Percentiles rank a stretch among this genome's conserved stretches.
phyloP scores from a whole-genome alignment of 1,140 invertebrate species.

The Ylistrum balloti region DNA sequence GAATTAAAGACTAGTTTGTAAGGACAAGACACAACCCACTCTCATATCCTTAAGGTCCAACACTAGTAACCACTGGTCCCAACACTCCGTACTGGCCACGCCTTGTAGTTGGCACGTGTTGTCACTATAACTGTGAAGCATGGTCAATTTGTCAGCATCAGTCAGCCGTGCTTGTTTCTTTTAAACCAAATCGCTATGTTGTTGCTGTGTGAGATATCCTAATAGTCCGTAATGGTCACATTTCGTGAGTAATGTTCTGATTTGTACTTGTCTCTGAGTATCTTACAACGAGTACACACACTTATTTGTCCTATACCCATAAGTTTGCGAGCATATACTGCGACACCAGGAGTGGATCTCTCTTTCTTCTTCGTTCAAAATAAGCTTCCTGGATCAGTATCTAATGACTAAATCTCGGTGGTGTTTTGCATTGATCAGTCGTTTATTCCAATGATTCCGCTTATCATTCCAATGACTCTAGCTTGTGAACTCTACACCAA shows the following conservation, averaged over 20 bases:
- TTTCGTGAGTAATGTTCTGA: too few species aligned
- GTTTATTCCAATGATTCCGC: not conserved
- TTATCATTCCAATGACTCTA: not conserved
- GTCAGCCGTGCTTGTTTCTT: not conserved
- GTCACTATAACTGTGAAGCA: not conserved
- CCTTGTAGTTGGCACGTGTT: not conserved
- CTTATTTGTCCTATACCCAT: too few species aligned
- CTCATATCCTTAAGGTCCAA: not conserved
- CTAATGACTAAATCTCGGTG: not conserved
- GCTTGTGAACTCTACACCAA: too few species aligned
- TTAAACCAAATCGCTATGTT: not conserved
- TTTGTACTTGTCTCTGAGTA: too few species aligned
- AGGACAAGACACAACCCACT: not conserved
- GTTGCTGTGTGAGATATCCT: too few species aligned
- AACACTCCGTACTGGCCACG: not conserved
- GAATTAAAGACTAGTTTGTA: not conserved
- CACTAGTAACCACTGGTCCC: not conserved
- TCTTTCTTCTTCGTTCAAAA: too few species aligned
- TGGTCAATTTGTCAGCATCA: not conserved
- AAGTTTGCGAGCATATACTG: too few species aligned
- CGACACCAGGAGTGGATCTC: too few species aligned
- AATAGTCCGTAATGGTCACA: too few species aligned
- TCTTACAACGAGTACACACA: not conserved
- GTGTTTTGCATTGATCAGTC: not conserved
- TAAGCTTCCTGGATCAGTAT: not conserved